A percentile compares a stretch with the other conserved stretches of the same genome.
Conservation (phyloP, 2,888 invertebrate species). For the Microctonus aethiopoides region DNA sequence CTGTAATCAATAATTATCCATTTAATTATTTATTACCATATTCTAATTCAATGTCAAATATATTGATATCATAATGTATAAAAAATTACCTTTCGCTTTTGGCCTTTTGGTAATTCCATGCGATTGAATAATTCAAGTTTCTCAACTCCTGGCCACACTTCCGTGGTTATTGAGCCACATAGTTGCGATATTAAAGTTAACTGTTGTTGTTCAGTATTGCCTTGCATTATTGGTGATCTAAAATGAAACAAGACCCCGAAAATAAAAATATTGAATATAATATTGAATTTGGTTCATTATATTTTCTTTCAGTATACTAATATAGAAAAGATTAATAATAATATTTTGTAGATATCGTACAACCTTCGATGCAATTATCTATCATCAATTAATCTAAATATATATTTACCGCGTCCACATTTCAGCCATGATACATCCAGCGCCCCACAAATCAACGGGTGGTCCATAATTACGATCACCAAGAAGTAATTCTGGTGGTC, state of each 20-base stretch:
- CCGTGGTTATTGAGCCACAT: slow-evolving; percentile 92
- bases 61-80: slow-evolving; percentile 18
- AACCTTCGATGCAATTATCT: no score
- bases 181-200: slow-evolving; percentile 90
- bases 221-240: slow-evolving; percentile 88
- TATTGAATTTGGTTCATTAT: no score
- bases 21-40: no score
- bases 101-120: slow-evolving; percentile 84
- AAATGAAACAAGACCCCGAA: not conserved
- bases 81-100: slow-evolving; percentile 77
- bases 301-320: no score
- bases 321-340: no score
- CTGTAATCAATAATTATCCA: slow-evolving; percentile 19
- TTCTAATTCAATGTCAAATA: no score
- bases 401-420: slow-evolving; percentile 86
- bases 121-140: slow-evolving; percentile 85
- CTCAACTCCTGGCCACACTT: slow-evolving; percentile 92
- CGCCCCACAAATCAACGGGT: slow-evolving; percentile 94
- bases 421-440: slow-evolving; percentile 99
- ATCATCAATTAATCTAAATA: not conserved
- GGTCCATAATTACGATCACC: slow-evolving; percentile 94
- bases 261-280: no score
- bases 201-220: slow-evolving; percentile 94
- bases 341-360: no score
- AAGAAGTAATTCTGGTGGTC: slow-evolving; percentile 75